A percentile compares a stretch with the other conserved stretches of the same genome.
Conservation (phyloP, 2,113 vertebrate species). For the Eptesicus fuscus region DNA sequence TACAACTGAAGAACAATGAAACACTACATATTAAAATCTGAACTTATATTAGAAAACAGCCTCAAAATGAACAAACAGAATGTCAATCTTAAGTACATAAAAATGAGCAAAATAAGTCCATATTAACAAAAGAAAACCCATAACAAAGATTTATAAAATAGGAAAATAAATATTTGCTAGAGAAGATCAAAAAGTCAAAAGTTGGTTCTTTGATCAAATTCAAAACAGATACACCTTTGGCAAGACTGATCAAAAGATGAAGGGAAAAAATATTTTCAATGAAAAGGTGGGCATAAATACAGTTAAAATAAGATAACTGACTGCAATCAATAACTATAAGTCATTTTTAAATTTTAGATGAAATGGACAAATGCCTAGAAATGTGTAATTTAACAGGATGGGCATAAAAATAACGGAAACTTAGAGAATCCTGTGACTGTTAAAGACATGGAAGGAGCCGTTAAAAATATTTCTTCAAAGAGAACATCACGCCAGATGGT, state of each 20-base stretch:
- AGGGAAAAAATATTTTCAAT: not conserved
- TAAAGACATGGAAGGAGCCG: not conserved
- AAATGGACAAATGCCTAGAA: not conserved
- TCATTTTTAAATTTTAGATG: not conserved
- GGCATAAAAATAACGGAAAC: not conserved
- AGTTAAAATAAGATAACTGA: not conserved
- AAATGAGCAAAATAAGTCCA: not conserved
- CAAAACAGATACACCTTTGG: not conserved
- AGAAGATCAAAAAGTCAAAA: not conserved
- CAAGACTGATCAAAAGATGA: not conserved
- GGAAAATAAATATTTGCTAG: not conserved
- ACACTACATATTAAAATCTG: not conserved
- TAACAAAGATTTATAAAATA: not conserved
- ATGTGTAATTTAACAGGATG: not conserved
- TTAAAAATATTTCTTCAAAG: constrained; percentile 16
- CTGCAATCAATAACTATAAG: not conserved
- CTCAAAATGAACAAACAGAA: not conserved
- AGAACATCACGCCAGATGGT: not conserved
- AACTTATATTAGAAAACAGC: not conserved
- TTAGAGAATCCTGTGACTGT: not conserved
- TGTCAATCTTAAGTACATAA: not conserved
- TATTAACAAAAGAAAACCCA: not conserved
- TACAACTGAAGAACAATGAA: constrained; percentile 10
- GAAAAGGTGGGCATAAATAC: not conserved
- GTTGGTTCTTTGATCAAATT: not conserved